Evolutionary conservation across 1,140 invertebrate genomes (phyloP).

Genomic region (Arctopsyche grandis): DNA sequence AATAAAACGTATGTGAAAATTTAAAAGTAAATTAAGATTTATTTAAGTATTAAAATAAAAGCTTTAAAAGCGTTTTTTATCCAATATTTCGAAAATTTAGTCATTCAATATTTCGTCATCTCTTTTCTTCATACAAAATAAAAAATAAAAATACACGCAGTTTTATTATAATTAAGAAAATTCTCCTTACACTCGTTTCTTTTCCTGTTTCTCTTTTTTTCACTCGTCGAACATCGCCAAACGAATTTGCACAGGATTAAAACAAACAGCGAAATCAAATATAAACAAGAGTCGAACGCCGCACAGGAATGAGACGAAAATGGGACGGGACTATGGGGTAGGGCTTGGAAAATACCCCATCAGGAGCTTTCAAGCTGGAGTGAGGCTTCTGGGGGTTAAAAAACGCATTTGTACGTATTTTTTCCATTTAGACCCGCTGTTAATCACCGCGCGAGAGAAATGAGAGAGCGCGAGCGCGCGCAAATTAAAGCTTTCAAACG

Average conservation of each 20-base stretch:
- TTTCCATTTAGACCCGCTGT: not conserved
- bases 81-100: no score
- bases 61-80: no score
- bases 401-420: conserved; percentile 18
- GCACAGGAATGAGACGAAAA: not conserved
- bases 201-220: not conserved
- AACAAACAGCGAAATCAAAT: conserved; percentile 25
- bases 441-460: conserved; percentile 19
- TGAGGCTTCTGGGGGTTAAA: conserved; percentile 5
- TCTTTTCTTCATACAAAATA: no score
- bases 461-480: not conserved
- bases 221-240: conserved; percentile 15
- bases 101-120: no score
- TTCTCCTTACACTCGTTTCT: not conserved
- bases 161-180: conserved; percentile 36
- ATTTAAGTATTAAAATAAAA: no score
- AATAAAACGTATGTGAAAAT: no score
- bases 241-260: conserved; percentile 29
- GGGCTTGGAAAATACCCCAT: no score
- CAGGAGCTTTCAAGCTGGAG: not conserved
- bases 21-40: no score
- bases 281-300: conserved; percentile 11
- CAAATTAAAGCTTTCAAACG: conserved; percentile 18
- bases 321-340: not conserved
- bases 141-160: conserved; percentile 27